Base-by-base conservation (phyloP, 1,140 invertebrate genomes). In the Ceratitis capitata region DNA sequence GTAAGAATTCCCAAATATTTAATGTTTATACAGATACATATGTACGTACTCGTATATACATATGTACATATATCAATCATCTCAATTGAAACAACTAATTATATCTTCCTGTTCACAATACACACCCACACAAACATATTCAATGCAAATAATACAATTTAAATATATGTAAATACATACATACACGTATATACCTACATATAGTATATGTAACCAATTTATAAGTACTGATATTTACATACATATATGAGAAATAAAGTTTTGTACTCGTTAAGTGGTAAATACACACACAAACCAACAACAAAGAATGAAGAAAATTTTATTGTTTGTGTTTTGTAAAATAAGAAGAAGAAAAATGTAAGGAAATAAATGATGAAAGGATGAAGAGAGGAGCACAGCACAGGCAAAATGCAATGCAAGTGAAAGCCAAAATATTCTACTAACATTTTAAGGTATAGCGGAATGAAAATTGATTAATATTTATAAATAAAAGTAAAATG, bases 81-180 rank as follows among this genome's bases (percentile, higher is more conserved):
- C 45, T 45, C 1, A 78, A 78, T 45, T 45, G 39, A 78, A 45
- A 64, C 14, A 26, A 64, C 26, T 23, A 69, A 78, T 39, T 78
- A 45, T 78, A 78, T 78, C 69, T 86, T 84, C 51, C 69, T 86
- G 58, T 86, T 85, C 86, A 86, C 85, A 84, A 78, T 82, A 78
- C 53, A 85, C 84, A 83, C 64, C 23, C n/a, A 23, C 23, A 69
- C 26, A 61, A 29, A 61, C 42, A 58, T 58, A 69, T 16, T 49
- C 47, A 4, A 49, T n/a, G n/a, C n/a, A n/a, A n/a, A n/a, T n/a
- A n/a, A n/a, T n/a, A n/a, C n/a, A n/a, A n/a, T n/a, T n/a, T n/a
- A n/a, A n/a, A n/a, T n/a, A n/a, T n/a, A n/a, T n/a, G n/a, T n/a
- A 69, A 19, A 69, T 69, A 69, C 32, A 45, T 35, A 78, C 6